Percentiles rank a stretch among this genome's conserved stretches.
phyloP scores from a whole-genome alignment of 2,113 vertebrate genomes.

The Colaptes auratus region DNA sequence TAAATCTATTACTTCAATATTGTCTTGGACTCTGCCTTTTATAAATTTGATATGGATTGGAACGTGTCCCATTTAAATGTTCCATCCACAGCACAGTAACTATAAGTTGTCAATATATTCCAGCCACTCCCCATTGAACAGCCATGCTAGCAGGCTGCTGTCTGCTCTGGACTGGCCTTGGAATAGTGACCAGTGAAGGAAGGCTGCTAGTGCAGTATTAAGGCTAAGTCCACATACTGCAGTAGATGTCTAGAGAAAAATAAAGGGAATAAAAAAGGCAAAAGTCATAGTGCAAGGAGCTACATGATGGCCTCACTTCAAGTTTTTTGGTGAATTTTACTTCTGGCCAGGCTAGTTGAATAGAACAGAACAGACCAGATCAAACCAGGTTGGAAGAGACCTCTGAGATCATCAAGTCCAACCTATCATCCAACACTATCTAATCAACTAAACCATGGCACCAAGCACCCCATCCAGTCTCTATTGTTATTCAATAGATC shows the following conservation, averaged over 20 bases:
- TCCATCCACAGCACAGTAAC: background rate
- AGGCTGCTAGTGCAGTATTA: no score
- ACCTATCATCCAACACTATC: no score
- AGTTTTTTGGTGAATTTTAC: background rate
- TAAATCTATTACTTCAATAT: background rate
- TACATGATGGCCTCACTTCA: background rate
- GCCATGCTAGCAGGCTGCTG: background rate
- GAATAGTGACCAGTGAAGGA: fast-evolving
- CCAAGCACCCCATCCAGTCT: no score
- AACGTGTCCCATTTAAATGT: background rate
- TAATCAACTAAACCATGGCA: no score
- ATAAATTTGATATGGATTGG: background rate
- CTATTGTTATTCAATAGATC: background rate
- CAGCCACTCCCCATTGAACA: fast-evolving
- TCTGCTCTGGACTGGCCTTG: background rate
- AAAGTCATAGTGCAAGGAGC: background rate
- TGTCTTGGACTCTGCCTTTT: background rate
- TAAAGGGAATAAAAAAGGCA: background rate
- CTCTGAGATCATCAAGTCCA: no score
- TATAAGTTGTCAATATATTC: background rate
- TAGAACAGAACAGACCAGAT: no score
- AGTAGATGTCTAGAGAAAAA: no score
- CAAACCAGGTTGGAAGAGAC: no score
- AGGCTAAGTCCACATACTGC: no score
- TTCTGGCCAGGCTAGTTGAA: background rate